Evolutionary conservation across 2,888 invertebrate species (phyloP), one percentile per base, ranked within the genome.

Genomic region (Drosophila picticornis): DNA sequence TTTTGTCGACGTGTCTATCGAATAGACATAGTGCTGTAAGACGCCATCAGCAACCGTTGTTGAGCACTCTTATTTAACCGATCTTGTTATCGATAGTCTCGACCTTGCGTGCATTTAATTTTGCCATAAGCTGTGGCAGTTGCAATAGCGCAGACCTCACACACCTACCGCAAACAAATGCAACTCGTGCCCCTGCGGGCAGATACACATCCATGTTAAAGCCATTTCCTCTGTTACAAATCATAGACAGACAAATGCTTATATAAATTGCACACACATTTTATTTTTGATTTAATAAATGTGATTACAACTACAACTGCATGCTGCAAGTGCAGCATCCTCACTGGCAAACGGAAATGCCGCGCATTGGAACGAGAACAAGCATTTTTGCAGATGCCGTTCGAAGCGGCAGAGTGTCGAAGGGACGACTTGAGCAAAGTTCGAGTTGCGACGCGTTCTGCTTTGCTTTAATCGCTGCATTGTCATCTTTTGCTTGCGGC

Each of bases 381-480:
- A 84, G 64, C 82, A 81, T 84, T 87, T 89, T 85, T 85, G 88
- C 84, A 82, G 84, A 87, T 83, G 87, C 63, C 36, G 58, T 48
- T 58, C 59, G 40, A 38, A 51, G 27, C 27, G 19, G 2, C 50
- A 38, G 34, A 53, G 56, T 56, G 40, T 31, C 38, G 40, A 57
- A 38, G 56, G n/a, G 57, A 29, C 38, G 57, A 57, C 57, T 31
- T 66, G 83, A 55, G 64, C 56, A 78, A 81, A 87, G 89, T 88
- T 84, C 89, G 86, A 84, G 84, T 86, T 81, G 81, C 77, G 72
- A 73, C 71, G 84, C 36, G 27, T 83, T 88, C 84, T 86, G 84
- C 75, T 75, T 88, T 88, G 83, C 83, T 86, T 75, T 90, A 90
- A 85, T 85, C 85, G 86, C 70, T 83, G 90, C 88, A 88, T 85